A percentile compares a stretch with the other conserved stretches of the same genome.
phyloP scores from a whole-genome alignment of 2,113 vertebrate species.

The Callipepla squamata region DNA sequence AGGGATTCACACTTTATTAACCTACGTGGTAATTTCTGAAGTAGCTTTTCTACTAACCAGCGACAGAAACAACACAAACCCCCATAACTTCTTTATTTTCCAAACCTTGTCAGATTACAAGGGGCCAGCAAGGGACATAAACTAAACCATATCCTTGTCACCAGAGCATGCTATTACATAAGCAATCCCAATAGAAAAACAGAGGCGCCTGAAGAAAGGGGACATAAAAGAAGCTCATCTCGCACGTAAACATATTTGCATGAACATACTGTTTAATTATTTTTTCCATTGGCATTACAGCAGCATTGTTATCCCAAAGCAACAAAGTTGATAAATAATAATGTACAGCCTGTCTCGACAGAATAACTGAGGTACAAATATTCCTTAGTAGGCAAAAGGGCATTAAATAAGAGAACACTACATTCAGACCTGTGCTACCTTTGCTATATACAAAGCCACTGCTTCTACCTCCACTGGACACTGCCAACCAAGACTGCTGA shows the following conservation, averaged over 20 bases:
- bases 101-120: neutral
- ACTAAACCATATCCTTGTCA: neutral
- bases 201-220: neutral
- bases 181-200: neutral
- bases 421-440: neutral
- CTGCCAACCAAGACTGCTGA: neutral
- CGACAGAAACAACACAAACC: neutral
- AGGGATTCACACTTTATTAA: fast-evolving
- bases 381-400: neutral
- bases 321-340: slow-evolving; percentile 7
- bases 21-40: neutral
- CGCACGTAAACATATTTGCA: neutral
- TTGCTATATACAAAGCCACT: neutral
- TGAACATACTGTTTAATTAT: neutral
- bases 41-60: neutral
- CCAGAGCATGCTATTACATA: neutral
- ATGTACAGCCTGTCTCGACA: neutral
- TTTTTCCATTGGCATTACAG: neutral
- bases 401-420: neutral
- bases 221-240: neutral
- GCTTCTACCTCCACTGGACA: neutral
- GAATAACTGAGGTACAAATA: neutral
- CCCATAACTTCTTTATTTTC: neutral
- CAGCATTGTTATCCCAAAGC: neutral
- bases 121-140: neutral